Evolutionary conservation across 2,797 vertebrate genomes (phyloP), one percentile per base, ranked within the genome.

Genomic region (Geotria australis): DNA sequence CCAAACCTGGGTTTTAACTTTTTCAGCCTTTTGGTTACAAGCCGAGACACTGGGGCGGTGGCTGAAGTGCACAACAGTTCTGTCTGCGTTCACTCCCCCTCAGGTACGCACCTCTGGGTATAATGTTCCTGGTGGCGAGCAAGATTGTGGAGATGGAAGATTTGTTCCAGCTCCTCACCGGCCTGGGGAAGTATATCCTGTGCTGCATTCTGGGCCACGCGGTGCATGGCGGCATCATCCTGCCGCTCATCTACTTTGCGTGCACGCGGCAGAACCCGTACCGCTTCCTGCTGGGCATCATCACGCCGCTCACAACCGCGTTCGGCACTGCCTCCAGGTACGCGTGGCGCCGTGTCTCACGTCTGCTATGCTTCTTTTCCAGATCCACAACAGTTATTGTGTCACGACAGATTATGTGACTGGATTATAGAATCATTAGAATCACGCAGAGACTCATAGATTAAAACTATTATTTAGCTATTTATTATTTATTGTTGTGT

Each of bases 71-170:
- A 38, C 24, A 15, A 15, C 38, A 38, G 38, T 38, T 38, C 5
- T 38, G 24, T 38, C 24, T 8, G 12, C 46, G 6, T 8, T 51
- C 57, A 12, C 2, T 60, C 56, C 47, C 61, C 46, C 59, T 56
- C 72, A 98, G 91, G 89, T 98, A 98, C 2, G 80, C 95, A 14
- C 91, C 91, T 3, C 71, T 96, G 48, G 91, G 91, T 65, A 88
- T 98, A 68, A 84, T 79, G 76, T 98, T 95, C 72, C 79, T 98
- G 60, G 80, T 98, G 57, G 89, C 83, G 63, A 98, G 91, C 73
- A 96, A 95, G 75, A 91, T 98, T 48, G 81, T 96, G 56, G 91
- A 95, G 69, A 95, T 96, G 89, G 84, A 84, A 62, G 78, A 96
- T 63, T 73, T 96, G 55, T 58, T 85, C 15, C 68, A 78, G 58